Base-by-base conservation (phyloP, 2,113 vertebrate species). In the Rynchops niger region DNA sequence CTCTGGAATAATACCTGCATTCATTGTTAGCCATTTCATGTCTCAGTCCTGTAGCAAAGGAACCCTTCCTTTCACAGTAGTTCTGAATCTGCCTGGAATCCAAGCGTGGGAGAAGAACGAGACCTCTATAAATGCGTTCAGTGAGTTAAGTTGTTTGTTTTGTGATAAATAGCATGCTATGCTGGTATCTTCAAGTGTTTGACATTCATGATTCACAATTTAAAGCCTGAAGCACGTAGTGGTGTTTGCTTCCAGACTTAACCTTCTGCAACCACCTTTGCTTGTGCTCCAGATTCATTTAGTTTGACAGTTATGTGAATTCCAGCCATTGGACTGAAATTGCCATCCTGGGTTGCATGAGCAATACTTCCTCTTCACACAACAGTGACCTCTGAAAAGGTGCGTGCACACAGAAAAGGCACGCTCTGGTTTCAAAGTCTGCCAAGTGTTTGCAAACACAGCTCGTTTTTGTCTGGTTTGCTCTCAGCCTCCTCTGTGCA, bases 121-220 rank as follows among this genome's bases (percentile, higher is more conserved):
- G 56, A 67, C 77, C 63, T 88, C 86, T 86, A 36, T 81, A 95
- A 92, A 86, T 61, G 80, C 5, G 2, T 62, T 95, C 72, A 82
- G 86, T 43, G 65, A 86, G 50, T 91, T 91, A 82, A 87, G 61
- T 55, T 87, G 89, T 93, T 96, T 96, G 83, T 83, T 96, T 91
- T 95, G 77, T 73, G 88, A 89, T 70, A 92, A 92, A 96, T 61
- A 86, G 36, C 71, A 65, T 32, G 49, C 40, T 92, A 67, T 56
- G 34, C 52, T 78, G 88, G 84, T 96, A 90, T 65, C 69, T 95
- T 84, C 83, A 95, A 95, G 58, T 85, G 53, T 93, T 92, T 96
- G 86, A 72, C 80, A 94, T 92, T 88, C 72, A 88, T 84, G 86
- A 95, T 72, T 90, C 91, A 84, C 69, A 85, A 13, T 88, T 93